Percentiles rank a stretch among this genome's conserved stretches.
phyloP scores from a whole-genome alignment of 2,113 vertebrate species.

The Bettongia penicillata region DNA sequence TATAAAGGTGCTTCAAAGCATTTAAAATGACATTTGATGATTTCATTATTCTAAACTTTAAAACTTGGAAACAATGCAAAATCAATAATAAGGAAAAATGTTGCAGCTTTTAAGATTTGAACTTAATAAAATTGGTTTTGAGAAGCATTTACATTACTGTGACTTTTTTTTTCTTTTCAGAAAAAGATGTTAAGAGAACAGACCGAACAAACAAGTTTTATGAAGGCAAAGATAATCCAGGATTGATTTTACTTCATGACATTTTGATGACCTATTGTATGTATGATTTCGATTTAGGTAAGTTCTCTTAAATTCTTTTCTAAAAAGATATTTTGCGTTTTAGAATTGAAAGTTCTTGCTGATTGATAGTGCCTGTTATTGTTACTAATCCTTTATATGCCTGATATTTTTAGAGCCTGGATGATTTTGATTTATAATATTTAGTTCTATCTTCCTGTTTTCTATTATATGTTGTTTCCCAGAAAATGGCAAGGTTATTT shows the following conservation, averaged over 20 bases:
- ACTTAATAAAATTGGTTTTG: slow-evolving; percentile 74
- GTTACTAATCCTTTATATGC: not conserved
- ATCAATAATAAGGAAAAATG: slow-evolving; percentile 66
- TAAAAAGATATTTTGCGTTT: slow-evolving; percentile 48
- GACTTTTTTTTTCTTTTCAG: slow-evolving; percentile 82
- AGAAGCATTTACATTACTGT: slow-evolving; percentile 72
- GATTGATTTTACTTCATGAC: slow-evolving; percentile 95
- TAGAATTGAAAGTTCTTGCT: slow-evolving; percentile 39
- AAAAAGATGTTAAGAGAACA: slow-evolving; percentile 98
- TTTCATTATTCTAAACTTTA: slow-evolving; percentile 70
- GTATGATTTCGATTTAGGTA: slow-evolving; percentile 98
- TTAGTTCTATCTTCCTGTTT: not conserved
- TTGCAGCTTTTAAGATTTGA: slow-evolving; percentile 54
- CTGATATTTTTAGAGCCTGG: not conserved
- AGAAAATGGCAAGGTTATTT: not conserved
- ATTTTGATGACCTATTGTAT: slow-evolving; percentile 99
- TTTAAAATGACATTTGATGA: slow-evolving; percentile 69
- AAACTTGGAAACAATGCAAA: slow-evolving; percentile 69
- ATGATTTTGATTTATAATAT: not conserved
- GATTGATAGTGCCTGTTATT: not conserved
- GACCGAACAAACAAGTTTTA: slow-evolving; percentile 97
- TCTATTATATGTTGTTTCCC: not conserved
- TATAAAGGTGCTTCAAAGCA: slow-evolving; percentile 66
- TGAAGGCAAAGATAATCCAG: slow-evolving; percentile 96
- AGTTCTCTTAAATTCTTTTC: slow-evolving; percentile 78